These are phyloP conservation scores for Drosophila lowei DNA, from an alignment of 1,140 invertebrate species.

Conservation along the genomic window DNA sequence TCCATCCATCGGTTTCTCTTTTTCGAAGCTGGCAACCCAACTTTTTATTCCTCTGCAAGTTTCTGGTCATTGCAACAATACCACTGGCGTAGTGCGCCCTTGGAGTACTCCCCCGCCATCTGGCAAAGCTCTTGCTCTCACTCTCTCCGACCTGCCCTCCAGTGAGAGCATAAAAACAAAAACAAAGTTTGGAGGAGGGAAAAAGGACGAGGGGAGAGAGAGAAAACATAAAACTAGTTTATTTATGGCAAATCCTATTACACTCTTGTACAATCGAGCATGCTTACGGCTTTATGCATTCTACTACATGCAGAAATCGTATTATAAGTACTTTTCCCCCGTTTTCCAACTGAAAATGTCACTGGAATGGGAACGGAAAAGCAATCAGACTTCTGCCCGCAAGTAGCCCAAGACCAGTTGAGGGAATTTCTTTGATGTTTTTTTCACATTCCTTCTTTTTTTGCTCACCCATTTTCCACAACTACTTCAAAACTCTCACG, in stretches of 20 bases:
- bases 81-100: too few relatives aligned
- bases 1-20: too few relatives aligned
- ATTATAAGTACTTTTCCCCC: slow-evolving; percentile 27
- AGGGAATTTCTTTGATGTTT: slow-evolving; percentile 30
- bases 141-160: too few relatives aligned
- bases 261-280: slow-evolving; percentile 33
- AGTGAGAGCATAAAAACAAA: too few relatives aligned
- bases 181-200: too few relatives aligned
- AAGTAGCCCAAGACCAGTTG: slow-evolving; percentile 34
- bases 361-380: slow-evolving; percentile 10
- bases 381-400: slow-evolving; percentile 30
- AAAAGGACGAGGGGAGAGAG: not conserved
- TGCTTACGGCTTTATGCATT: slow-evolving; percentile 29
- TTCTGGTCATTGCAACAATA: too few relatives aligned
- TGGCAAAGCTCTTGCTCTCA: too few relatives aligned
- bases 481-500: slow-evolving; percentile 17
- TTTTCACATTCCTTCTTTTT: not conserved
- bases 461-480: not conserved
- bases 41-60: too few relatives aligned
- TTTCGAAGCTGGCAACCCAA: too few relatives aligned
- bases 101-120: too few relatives aligned
- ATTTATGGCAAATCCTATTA: slow-evolving; percentile 27
- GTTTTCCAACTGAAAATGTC: slow-evolving; percentile 8
- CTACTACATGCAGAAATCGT: slow-evolving; percentile 34
- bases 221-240: slow-evolving; percentile 23